Evolutionary conservation across 2,113 vertebrate genomes (phyloP), one percentile per base, ranked within the genome.

Genomic region (Scytalopus superciliaris): DNA sequence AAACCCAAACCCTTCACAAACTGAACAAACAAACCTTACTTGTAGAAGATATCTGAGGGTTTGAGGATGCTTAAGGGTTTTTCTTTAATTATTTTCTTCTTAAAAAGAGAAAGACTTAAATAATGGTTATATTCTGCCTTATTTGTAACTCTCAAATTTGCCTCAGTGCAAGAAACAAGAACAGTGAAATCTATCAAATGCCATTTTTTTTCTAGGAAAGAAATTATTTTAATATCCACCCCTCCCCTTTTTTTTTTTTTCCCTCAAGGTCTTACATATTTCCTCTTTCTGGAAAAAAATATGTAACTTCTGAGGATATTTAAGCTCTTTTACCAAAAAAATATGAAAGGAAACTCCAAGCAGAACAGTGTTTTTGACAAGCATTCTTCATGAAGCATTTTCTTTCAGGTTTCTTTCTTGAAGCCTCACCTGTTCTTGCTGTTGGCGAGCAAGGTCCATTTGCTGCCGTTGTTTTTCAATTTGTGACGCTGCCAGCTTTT

Each of bases 391-490:
- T 18, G 87, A 92, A 74, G 69, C 47, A 53, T 84, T 56, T 95
- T 94, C 93, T n/a, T n/a, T 44, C 64, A 77, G 85, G 94, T 93
- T 93, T 79, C 89, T 60, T 88, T 86, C 86, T 69, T 83, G 94
- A 66, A 90, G 39, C 79, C 98, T 98, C 98, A 99, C 99, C 99
- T 99, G 99, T 96, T 99, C 99, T 98, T 99, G 99, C 97, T 99
- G 99, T 95, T 99, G 99, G 94, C 99, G 99, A 93, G 99, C 99
- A 95, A 99, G 98, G 98, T 99, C 99, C 99, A 99, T 99, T 98
- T 99, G 99, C 97, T 99, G 99, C 97, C 99, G 98, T 97, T 99
- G 99, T 96, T 99, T 99, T 97, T 99, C 99, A 97, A 99, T 99
- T 98, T 99, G 99, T 35, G 99, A 99, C 84, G 99, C 99, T 52